These are phyloP conservation scores for Leucoma salicis DNA, from an alignment of 2,888 invertebrate genomes.

Conservation along the genomic window DNA sequence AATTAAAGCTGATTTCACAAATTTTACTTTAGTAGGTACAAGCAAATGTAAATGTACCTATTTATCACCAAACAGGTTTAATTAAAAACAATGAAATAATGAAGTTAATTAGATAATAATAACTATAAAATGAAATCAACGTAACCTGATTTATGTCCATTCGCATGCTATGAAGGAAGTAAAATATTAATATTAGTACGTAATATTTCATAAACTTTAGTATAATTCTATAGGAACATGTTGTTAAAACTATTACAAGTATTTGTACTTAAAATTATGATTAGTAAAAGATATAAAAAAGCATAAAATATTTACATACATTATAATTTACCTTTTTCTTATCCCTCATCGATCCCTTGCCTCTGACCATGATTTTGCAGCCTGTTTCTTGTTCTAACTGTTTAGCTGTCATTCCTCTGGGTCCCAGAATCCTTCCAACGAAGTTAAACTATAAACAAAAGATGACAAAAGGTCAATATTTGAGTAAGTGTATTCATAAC, in stretches of 20 bases:
- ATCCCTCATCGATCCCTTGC: constrained; percentile 99
- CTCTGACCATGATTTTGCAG: constrained; percentile 99
- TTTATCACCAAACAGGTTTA: too few relatives aligned
- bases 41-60: too few relatives aligned
- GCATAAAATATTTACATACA: constrained; percentile 18
- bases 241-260: neutral
- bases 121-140: constrained; percentile 2
- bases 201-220: neutral
- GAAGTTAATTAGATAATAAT: too few relatives aligned
- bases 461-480: too few relatives aligned
- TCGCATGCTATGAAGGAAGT: constrained; percentile 30
- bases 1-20: too few relatives aligned
- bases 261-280: constrained; percentile 9
- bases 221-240: neutral
- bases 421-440: constrained; percentile 99
- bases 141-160: constrained; percentile 36
- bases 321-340: constrained; percentile 95
- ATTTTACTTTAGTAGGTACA: too few relatives aligned
- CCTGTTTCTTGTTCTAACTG: constrained; percentile 99
- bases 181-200: constrained; percentile 8
- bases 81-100: too few relatives aligned
- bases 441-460: constrained; percentile 97
- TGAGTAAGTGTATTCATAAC: too few relatives aligned
- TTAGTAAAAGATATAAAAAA: constrained; percentile 15
- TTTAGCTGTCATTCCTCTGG: constrained; percentile 99